Percentiles rank a stretch among this genome's conserved stretches.
phyloP scores from a whole-genome alignment of 2,113 vertebrate species.

The Felis chaus region DNA sequence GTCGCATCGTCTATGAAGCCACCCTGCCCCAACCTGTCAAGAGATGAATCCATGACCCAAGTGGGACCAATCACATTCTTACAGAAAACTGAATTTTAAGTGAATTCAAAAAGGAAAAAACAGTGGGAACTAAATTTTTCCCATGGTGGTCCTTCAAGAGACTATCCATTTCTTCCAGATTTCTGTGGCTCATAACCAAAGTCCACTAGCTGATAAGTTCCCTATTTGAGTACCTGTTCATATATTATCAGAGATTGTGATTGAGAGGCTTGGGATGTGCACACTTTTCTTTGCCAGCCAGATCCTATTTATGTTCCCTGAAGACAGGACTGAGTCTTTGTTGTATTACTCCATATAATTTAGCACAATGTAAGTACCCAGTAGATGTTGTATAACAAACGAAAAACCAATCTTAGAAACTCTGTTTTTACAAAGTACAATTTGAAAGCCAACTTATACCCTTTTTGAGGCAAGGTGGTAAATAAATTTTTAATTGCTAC shows the following conservation, averaged over 20 bases:
- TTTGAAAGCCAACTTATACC: background rate
- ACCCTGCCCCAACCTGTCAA: background rate
- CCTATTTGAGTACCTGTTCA: background rate
- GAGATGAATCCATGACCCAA: conserved; percentile 7
- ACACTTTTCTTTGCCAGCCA: conserved; percentile 17
- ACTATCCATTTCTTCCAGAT: background rate
- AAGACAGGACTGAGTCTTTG: background rate
- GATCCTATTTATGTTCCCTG: background rate
- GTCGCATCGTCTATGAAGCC: background rate
- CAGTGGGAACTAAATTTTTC: background rate
- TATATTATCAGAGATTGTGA: background rate
- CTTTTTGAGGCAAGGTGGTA: conserved; percentile 35
- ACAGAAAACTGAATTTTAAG: conserved; percentile 27
- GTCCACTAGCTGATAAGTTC: background rate
- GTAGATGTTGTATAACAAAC: background rate
- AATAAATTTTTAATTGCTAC: conserved; percentile 13
- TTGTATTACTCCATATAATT: conserved; percentile 25
- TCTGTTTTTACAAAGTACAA: conserved; percentile 13
- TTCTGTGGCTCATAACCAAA: conserved; percentile 36
- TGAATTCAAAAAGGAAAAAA: conserved; percentile 46
- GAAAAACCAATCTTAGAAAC: conserved; percentile 15
- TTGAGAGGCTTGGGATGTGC: background rate
- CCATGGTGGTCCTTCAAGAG: background rate
- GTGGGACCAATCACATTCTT: background rate
- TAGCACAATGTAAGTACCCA: conserved; percentile 11